Conservation (phyloP, 1,140 invertebrate genomes). For the Scylla paramamosain region DNA sequence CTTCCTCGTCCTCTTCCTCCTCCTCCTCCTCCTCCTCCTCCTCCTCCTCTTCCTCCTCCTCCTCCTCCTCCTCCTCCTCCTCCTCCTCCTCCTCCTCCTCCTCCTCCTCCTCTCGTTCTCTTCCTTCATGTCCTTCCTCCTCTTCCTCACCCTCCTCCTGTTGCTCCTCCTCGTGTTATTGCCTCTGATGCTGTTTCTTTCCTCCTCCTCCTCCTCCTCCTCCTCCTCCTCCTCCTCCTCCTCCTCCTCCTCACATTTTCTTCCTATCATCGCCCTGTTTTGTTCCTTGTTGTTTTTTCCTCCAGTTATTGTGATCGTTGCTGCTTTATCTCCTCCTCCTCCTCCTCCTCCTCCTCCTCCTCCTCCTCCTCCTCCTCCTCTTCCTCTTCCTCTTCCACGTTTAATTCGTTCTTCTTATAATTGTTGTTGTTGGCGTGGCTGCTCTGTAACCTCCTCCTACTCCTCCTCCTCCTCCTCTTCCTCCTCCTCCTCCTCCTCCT, state of each 20-base stretch:
- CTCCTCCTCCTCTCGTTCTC: too few species aligned
- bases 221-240: too few species aligned
- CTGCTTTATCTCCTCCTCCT: neutral
- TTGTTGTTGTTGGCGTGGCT: neutral
- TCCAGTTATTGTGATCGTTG: too few species aligned
- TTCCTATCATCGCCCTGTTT: too few species aligned
- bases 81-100: too few species aligned
- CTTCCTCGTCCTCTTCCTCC: neutral
- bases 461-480: neutral
- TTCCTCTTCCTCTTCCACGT: neutral
- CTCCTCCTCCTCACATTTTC: too few species aligned
- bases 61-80: too few species aligned
- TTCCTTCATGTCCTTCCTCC: too few species aligned
- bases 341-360: neutral
- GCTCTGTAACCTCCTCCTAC: neutral
- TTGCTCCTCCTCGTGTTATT: too few species aligned
- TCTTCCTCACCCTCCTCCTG: neutral
- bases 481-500: neutral
- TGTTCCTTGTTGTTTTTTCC: too few species aligned
- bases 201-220: too few species aligned
- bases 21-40: neutral
- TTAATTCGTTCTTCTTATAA: neutral
- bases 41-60: neutral
- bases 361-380: neutral
- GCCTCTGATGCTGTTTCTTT: too few species aligned